Evolutionary conservation across 2,113 vertebrate genomes (phyloP).

Genomic region (Nematolebias whitei): DNA sequence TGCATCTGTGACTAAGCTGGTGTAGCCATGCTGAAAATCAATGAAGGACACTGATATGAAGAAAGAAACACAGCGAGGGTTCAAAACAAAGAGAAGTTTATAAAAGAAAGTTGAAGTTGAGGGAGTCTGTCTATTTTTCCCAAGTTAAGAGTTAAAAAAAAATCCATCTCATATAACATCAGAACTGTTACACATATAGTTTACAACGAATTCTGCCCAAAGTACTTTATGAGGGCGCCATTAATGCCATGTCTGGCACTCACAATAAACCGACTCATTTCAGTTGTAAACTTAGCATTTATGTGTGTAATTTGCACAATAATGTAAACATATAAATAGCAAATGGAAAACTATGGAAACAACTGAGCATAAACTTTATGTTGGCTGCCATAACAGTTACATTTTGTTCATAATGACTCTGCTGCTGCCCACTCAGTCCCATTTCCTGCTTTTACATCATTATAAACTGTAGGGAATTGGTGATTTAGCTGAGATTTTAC

Average conservation of each 20-base stretch:
- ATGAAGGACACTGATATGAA: constrained; percentile 3
- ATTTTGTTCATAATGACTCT: constrained; percentile 17
- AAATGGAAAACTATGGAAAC: constrained; percentile 4
- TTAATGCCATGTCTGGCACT: too few species aligned
- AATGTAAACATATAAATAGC: not conserved
- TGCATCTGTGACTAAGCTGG: constrained; percentile 2
- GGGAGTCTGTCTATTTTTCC: too few species aligned
- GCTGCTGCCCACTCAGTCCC: constrained; percentile 3
- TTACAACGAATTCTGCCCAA: not conserved
- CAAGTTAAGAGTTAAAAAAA: not conserved
- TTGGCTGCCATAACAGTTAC: not conserved
- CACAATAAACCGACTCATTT: not conserved
- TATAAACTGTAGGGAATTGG: too few species aligned
- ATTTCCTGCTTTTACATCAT: too few species aligned
- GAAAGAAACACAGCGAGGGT: not conserved
- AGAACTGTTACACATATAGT: not conserved
- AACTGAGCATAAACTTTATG: not conserved
- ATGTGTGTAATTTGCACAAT: not conserved
- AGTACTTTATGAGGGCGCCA: too few species aligned
- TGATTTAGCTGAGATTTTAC: not conserved
- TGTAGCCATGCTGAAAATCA: constrained; percentile 25
- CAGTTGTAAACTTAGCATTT: not conserved
- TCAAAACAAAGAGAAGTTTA: not conserved
- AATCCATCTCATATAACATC: not conserved
- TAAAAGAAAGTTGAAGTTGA: too few species aligned